Base-by-base conservation (phyloP, 2,113 vertebrate genomes). In the Mandrillus leucophaeus region DNA sequence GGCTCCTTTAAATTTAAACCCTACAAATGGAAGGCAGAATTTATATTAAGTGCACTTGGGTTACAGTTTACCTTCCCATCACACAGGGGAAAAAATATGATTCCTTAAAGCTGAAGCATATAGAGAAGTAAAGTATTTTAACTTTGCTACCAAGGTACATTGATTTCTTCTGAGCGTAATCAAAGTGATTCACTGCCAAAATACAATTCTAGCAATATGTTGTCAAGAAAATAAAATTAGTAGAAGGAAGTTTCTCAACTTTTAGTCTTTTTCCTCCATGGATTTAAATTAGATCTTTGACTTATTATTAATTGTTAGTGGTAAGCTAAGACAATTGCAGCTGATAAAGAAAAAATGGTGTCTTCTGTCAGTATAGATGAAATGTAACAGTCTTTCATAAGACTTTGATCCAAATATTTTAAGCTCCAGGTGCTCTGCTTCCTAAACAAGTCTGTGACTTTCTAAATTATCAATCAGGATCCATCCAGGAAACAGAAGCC, bases 1-100 rank as follows among this genome's bases (percentile, higher is more conserved):
- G 85, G 22, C n/a, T 75, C 81, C 93, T 95, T 96, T 96, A 97
- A 73, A 86, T 88, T 85, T 82, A 86, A 96, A 81, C 57, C 83
- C 70, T 84, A 68, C 10, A 17, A 97, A 50, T 14, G n/a, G 90
- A 89, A 88, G 64, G n/a, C 57, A 85, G 48, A 73, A 14, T 84
- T 86, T 76, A 30, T 61, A 72, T 68, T 45, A 72, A 40, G 4
- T 50, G 32, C 5, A 83, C 22, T 52, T 85, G 66, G 10, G 40
- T 64, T 86, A 27, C 82, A 66, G 64, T 85, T 95, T 75, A 61
- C 93, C 95, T 93, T 91, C 64, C 23, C 12, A 57, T 68, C 61
- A 23, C 6, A 55, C 16, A 18, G n/a, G 35, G 10, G 30, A 8
- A 35, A 84, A 78, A 73, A 48, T n/a, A 16, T 5, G 13, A 78